Base-by-base conservation (phyloP, 2,113 vertebrate genomes). In the Gallinago jamesoni region DNA sequence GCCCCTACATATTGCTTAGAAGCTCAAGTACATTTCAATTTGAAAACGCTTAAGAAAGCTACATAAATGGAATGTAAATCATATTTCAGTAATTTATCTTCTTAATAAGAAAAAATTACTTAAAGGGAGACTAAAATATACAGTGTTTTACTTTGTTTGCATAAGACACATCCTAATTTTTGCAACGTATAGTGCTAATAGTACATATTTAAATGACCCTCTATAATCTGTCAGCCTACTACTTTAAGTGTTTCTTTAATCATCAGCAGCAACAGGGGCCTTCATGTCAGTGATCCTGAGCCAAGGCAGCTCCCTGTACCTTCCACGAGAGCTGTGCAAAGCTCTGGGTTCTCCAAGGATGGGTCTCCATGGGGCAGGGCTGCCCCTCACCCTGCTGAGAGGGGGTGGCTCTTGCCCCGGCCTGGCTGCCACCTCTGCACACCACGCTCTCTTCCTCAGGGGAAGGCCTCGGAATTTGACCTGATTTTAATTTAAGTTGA, bases 31-130 rank as follows among this genome's bases (percentile, higher is more conserved):
- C 25, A 63, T 87, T 93, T 89, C 69, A 93, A 25, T 87, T 89
- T 81, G 22, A 87, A 96, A 93, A 95, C 18, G 12, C 30, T 95
- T 93, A 91, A 83, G 31, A 30, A 69, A 95, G 60, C 57, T 83
- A 31, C 43, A 64, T 62, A 89, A 96, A 89, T 35, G 15, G 43
- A 91, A 74, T 63, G 52, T 7, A 89, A 96, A 93, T 39, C 55
- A 8, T 62, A 59, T 74, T 86, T 86, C 53, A 45, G 22, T 50
- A 68, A 87, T 84, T 83, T 41, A 62, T 45, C 24, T 56, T 82
- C 39, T 89, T 81, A 64, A 37, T 78, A 77, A 82, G 41, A 79
- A 84, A 87, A 85, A 85, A 14, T 15, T 70, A 22, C 48, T 47
- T 56, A 56, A 72, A 57, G 15, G 19, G 15, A 84, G 33, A 67